phyloP scores from a whole-genome alignment of 2,797 vertebrate genomes.

The Nyctalus aviator region DNA sequence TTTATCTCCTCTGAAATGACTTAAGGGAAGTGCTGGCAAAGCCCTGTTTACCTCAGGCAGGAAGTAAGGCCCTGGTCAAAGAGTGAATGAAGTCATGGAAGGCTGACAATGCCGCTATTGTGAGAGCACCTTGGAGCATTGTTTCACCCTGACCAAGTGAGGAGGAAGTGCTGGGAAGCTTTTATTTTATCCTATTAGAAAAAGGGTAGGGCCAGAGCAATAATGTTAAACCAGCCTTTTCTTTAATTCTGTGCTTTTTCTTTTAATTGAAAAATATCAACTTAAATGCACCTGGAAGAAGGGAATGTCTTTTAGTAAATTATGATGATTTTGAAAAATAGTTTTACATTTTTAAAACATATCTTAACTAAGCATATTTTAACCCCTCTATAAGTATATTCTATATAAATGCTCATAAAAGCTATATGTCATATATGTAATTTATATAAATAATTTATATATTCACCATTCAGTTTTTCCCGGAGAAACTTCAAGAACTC shows the following conservation, averaged over 20 bases:
- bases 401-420: conserved; percentile 47
- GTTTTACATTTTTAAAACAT: conserved; percentile 45
- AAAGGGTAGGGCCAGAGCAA: conserved; percentile 58
- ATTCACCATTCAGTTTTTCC: conserved; percentile 82
- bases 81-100: conserved; percentile 88
- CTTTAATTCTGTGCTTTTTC: conserved; percentile 81
- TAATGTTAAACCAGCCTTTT: conserved; percentile 83
- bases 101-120: conserved; percentile 89
- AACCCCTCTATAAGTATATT: background rate
- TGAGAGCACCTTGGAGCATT: conserved; percentile 85
- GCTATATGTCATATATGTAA: conserved; percentile 46
- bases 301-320: conserved; percentile 84
- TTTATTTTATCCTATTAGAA: conserved; percentile 84
- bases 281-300: conserved; percentile 84
- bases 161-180: conserved; percentile 85
- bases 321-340: conserved; percentile 81
- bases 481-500: conserved; percentile 84
- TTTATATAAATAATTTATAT: conserved; percentile 81
- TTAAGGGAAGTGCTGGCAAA: conserved; percentile 88
- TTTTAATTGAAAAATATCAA: conserved; percentile 86
- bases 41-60: conserved; percentile 88
- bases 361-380: conserved; percentile 49
- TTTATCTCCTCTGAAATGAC: conserved; percentile 90
- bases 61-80: conserved; percentile 89
- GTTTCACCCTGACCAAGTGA: conserved; percentile 83